Conservation (phyloP, 2,113 vertebrate genomes). For the Canis aureus region DNA sequence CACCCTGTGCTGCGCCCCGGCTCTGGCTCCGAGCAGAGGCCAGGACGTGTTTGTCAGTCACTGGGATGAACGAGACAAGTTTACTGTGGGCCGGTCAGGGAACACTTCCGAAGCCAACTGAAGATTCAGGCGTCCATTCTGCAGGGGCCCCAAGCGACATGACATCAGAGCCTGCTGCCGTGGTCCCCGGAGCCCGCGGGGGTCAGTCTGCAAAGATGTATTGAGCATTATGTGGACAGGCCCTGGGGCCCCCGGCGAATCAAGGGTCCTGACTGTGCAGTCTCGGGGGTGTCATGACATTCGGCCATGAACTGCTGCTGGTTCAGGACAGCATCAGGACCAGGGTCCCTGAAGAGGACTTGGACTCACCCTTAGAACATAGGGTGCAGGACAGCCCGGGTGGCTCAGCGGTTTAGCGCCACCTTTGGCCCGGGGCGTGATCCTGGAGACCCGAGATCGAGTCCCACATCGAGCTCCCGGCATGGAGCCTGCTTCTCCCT, state of each 20-base stretch:
- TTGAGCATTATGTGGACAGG: no score
- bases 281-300: no score
- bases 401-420: no score
- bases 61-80: no score
- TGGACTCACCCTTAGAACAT: not conserved
- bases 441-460: no score
- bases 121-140: not conserved
- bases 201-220: not conserved
- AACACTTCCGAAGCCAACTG: not conserved
- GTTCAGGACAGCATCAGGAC: accelerated
- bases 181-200: accelerated
- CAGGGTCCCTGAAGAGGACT: no score
- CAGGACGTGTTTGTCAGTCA: not conserved
- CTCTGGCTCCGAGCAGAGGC: not conserved
- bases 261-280: not conserved
- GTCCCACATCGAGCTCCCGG: no score
- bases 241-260: no score
- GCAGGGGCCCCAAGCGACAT: no score
- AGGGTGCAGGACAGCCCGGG: no score
- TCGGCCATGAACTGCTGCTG: accelerated
- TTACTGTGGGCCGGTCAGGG: not conserved
- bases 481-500: no score
- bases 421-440: no score
- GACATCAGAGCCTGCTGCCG: not conserved
- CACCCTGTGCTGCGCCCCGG: not conserved